A percentile compares a stretch with the other conserved stretches of the same genome.
phyloP scores from a whole-genome alignment of 2,113 vertebrate species.

The Callionymus lyra region DNA sequence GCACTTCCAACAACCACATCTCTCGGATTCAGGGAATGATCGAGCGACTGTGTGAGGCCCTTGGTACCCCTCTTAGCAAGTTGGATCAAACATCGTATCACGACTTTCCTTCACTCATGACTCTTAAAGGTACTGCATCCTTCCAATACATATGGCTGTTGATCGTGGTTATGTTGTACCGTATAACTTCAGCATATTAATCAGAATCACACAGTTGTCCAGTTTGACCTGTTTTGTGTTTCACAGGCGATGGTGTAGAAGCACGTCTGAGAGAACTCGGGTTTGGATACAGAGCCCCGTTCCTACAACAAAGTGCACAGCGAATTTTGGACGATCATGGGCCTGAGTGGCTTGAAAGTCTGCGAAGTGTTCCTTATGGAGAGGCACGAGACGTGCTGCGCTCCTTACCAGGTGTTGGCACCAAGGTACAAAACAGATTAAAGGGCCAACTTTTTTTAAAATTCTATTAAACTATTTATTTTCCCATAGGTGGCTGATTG shows the following conservation, averaged over 20 bases:
- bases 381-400: conserved; percentile 76
- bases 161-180: too few relatives aligned
- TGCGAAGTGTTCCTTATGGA: conserved; percentile 66
- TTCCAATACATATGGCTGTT: not conserved
- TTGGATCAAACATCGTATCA: conserved; percentile 72
- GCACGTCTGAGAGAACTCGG: conserved; percentile 73
- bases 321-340: conserved; percentile 66
- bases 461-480: conserved; percentile 1
- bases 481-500: conserved; percentile 87
- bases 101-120: conserved; percentile 75
- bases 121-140: conserved; percentile 70
- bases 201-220: too few relatives aligned
- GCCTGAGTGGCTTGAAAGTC: conserved; percentile 68
- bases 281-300: conserved; percentile 89
- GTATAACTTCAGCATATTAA: too few relatives aligned
- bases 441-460: not conserved
- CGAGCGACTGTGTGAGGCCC: conserved; percentile 75
- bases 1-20: conserved; percentile 93
- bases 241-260: conserved; percentile 71
- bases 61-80: conserved; percentile 69
- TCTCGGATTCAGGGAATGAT: conserved; percentile 89
- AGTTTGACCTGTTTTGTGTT: not conserved
- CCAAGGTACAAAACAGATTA: conserved; percentile 68
- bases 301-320: conserved; percentile 73
- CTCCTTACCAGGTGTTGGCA: conserved; percentile 81